Evolutionary conservation across 2,888 invertebrate genomes (phyloP), one percentile per base, ranked within the genome.

Genomic region (Stegana nigrithorax): DNA sequence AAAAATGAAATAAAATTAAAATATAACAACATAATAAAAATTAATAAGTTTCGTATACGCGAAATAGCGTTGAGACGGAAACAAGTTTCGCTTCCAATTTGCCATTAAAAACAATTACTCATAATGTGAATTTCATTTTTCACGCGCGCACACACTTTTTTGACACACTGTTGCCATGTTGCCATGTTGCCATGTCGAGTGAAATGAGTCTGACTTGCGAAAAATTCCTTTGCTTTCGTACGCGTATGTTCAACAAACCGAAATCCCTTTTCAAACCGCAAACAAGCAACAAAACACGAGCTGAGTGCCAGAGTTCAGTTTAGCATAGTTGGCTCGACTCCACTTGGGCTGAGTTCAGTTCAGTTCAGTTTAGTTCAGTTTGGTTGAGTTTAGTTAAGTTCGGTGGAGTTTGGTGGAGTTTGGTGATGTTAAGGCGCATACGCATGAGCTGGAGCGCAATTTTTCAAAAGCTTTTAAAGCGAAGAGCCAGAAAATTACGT

Each of bases 401-500:
- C 10, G 14, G 36, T 36, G 12, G 2, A 44, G 44, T 44, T 44
- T 29, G 14, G 36, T 36, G 12, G 2, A 44, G 44, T 44, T 44
- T 29, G 14, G 36, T 36, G 36, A 36, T 36, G 36, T 10, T 36
- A 12, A 2, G 5, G 21, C 23, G 45, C 69, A 72, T 73, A 73
- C 75, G 75, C 71, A 73, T 67, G 72, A 75, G 44, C 29, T 21
- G 26, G 25, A 8, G 53, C 60, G 73, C 76, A 75, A 78, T 73
- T 75, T 78, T 78, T 78, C 75, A 76, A 78, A 78, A 78, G 77
- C 76, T 73, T 73, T 78, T 76, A 73, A 78, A 69, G 72, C 68
- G 78, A 75, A 77, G 78, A 78, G 75, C 63, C 53, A 67, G 67
- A 76, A 80, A 73, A 82, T 79, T 80, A 77, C 83, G 73, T 72